phyloP scores from a whole-genome alignment of 2,113 vertebrate species.

The Catharus bicknelli region DNA sequence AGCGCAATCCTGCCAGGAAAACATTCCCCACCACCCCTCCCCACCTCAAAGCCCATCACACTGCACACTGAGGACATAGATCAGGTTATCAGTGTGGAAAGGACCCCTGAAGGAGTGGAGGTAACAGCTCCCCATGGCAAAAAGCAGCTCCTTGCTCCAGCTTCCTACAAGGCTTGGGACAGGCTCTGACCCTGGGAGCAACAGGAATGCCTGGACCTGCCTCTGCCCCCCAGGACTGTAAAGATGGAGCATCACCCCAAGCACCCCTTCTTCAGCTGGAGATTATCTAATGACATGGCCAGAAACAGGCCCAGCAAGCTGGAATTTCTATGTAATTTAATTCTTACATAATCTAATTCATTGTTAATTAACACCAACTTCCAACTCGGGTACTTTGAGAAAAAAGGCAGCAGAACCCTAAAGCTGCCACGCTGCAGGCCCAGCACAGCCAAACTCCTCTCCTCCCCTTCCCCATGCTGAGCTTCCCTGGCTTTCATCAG shows the following conservation, averaged over 20 bases:
- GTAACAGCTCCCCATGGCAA: background rate
- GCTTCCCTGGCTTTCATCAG: background rate
- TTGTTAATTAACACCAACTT: background rate
- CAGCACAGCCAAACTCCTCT: background rate
- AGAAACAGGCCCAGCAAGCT: background rate
- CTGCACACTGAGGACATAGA: background rate
- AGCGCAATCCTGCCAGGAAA: conserved; percentile 12
- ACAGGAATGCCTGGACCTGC: background rate
- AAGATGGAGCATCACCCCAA: background rate
- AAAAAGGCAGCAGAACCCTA: background rate
- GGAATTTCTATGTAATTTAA: background rate
- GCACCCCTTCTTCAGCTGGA: background rate
- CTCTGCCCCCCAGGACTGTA: background rate
- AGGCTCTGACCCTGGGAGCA: background rate
- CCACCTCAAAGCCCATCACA: background rate
- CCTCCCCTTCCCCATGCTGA: fast-evolving
- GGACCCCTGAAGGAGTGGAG: background rate
- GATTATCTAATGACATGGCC: background rate
- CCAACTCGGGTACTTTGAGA: background rate
- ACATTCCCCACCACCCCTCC: background rate
- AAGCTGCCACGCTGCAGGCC: background rate
- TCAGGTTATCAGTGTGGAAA: background rate
- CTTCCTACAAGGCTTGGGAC: background rate
- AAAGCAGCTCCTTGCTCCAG: background rate
- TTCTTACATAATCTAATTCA: background rate